A percentile compares a stretch with the other conserved stretches of the same genome.
These are phyloP conservation scores for Pseudococcus viburni DNA, from an alignment of 2,888 invertebrate species.

Conservation along the genomic window DNA sequence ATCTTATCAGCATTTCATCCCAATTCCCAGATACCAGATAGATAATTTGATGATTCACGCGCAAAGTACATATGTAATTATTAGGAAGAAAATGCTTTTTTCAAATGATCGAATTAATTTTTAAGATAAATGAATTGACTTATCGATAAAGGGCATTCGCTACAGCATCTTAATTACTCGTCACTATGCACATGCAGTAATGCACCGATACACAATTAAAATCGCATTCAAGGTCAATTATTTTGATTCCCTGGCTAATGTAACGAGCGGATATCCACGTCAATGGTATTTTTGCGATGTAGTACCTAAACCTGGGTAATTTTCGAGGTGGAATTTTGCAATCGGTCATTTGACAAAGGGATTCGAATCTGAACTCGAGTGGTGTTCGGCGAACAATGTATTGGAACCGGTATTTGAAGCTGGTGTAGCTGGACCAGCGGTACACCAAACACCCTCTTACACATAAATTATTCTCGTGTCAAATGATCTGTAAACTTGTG, in stretches of 20 bases:
- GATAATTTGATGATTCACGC: neutral
- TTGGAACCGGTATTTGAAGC: constrained; percentile 25
- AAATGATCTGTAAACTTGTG: neutral
- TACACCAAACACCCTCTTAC: constrained; percentile 9
- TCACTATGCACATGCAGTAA: neutral
- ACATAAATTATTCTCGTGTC: neutral
- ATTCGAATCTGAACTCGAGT: neutral
- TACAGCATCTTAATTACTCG: neutral
- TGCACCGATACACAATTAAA: neutral
- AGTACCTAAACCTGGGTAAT: neutral
- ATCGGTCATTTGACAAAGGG: neutral
- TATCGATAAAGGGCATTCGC: neutral
- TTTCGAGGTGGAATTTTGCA: neutral
- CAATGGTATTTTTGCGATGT: neutral
- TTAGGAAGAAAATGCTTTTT: neutral
- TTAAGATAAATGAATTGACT: neutral
- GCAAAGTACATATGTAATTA: neutral
- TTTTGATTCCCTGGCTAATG: neutral
- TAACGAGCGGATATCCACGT: neutral
- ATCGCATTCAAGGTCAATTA: neutral
- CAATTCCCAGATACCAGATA: no score
- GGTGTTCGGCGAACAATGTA: constrained; percentile 13
- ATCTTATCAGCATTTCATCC: no score
- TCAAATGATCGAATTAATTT: neutral
- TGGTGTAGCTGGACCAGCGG: neutral